These are phyloP conservation scores for Xyrauchen texanus DNA, from an alignment of 2,113 vertebrate genomes.

Conservation along the genomic window DNA sequence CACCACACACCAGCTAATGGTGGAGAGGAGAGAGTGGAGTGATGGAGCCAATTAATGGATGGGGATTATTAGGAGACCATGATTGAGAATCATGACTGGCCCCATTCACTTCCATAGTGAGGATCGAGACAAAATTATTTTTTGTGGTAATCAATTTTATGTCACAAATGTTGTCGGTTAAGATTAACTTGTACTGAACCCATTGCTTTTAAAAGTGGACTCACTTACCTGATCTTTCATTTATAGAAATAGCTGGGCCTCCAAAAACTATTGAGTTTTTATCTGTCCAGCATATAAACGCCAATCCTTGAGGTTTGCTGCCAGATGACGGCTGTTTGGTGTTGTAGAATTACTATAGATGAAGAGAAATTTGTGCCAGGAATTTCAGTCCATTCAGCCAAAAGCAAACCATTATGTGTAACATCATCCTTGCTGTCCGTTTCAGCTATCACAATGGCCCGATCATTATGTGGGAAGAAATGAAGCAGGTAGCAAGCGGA, in stretches of 20 bases:
- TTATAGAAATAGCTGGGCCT: constrained; percentile 11
- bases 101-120: too few relatives aligned
- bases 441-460: constrained; percentile 56
- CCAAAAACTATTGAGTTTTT: neutral
- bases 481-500: constrained; percentile 59
- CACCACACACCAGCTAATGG: too few relatives aligned
- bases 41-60: too few relatives aligned
- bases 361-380: neutral
- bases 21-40: too few relatives aligned
- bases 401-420: accelerated
- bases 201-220: too few relatives aligned
- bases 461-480: accelerated
- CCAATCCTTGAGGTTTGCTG: constrained; percentile 28
- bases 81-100: too few relatives aligned
- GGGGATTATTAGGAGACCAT: too few relatives aligned
- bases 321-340: neutral
- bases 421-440: neutral
- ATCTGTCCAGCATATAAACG: constrained; percentile 16
- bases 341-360: neutral
- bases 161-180: too few relatives aligned
- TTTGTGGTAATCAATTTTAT: too few relatives aligned
- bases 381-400: neutral
- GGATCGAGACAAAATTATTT: too few relatives aligned
- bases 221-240: constrained; percentile 5
- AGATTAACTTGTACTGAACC: too few relatives aligned